Conservation (phyloP, 2,888 invertebrate genomes). For the Aporophyla nigra region DNA sequence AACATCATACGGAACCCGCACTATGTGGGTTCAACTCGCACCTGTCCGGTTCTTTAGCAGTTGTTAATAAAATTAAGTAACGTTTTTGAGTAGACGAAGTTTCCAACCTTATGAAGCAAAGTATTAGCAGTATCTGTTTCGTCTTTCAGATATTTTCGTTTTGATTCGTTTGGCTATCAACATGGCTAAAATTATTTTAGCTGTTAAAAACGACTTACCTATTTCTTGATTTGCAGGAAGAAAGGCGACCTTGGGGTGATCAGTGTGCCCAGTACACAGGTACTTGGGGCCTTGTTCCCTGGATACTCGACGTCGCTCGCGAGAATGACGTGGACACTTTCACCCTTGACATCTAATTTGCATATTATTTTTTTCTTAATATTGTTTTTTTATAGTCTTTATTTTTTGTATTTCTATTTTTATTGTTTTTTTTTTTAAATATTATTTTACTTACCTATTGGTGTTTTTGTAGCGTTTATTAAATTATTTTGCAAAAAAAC, state of each 20-base stretch:
- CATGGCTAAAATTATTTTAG: background rate
- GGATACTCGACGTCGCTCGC: constrained; percentile 78
- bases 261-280: constrained; percentile 85
- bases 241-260: constrained; percentile 78
- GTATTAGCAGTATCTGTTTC: background rate
- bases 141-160: background rate
- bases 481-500: background rate
- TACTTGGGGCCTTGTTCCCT: constrained; percentile 82
- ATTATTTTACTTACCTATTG: background rate
- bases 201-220: background rate
- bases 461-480: constrained; percentile 23
- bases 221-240: constrained; percentile 75
- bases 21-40: too few species aligned
- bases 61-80: background rate
- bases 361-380: background rate
- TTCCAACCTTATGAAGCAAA: background rate
- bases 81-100: background rate
- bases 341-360: constrained; percentile 64
- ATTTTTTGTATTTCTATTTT: constrained; percentile 12
- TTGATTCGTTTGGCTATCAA: background rate
- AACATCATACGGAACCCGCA: too few species aligned
- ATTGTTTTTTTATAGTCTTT: constrained; percentile 9
- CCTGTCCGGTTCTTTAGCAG: too few species aligned
- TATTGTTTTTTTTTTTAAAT: constrained; percentile 7
- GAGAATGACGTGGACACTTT: constrained; percentile 76